Percentiles rank a stretch among this genome's conserved stretches.
These are phyloP conservation scores for Xestoiulus laeticollis DNA, from an alignment of 2,888 invertebrate genomes.

Conservation along the genomic window DNA sequence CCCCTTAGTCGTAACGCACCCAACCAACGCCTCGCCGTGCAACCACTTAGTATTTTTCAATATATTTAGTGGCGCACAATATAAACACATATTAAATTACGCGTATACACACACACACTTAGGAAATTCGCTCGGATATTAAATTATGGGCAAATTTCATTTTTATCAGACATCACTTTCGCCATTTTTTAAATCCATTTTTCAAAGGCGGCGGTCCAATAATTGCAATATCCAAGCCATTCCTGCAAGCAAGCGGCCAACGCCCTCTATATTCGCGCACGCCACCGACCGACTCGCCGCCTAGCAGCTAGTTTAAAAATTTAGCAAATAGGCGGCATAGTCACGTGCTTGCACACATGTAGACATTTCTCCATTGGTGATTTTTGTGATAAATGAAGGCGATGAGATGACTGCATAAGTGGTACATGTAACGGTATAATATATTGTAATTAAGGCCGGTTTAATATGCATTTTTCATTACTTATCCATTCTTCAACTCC, in stretches of 20 bases:
- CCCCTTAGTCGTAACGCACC: not conserved
- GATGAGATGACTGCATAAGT: too few relatives aligned
- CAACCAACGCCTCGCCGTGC: not conserved
- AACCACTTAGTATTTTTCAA: conserved; percentile 23
- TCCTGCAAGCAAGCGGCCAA: not conserved
- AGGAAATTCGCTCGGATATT: conserved; percentile 26
- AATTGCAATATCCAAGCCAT: not conserved
- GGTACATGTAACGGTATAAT: too few relatives aligned
- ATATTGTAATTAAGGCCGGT: too few relatives aligned
- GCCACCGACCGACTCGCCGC: not conserved
- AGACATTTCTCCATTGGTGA: too few relatives aligned
- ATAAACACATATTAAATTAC: conserved; percentile 26
- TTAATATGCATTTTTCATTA: too few relatives aligned
- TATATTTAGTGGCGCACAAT: conserved; percentile 26
- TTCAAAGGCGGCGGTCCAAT: not conserved
- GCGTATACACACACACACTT: conserved; percentile 4
- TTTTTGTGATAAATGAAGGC: too few relatives aligned
- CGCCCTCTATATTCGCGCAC: not conserved
- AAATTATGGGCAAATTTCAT: conserved; percentile 26
- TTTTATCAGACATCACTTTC: conserved; percentile 18
- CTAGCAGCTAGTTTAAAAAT: too few relatives aligned
- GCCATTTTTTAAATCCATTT: not conserved
- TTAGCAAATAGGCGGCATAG: too few relatives aligned
- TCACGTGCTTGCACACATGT: too few relatives aligned
- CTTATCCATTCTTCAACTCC: too few relatives aligned